Base-by-base conservation (phyloP, 1,140 invertebrate genomes). In the Achatina immaculata region DNA sequence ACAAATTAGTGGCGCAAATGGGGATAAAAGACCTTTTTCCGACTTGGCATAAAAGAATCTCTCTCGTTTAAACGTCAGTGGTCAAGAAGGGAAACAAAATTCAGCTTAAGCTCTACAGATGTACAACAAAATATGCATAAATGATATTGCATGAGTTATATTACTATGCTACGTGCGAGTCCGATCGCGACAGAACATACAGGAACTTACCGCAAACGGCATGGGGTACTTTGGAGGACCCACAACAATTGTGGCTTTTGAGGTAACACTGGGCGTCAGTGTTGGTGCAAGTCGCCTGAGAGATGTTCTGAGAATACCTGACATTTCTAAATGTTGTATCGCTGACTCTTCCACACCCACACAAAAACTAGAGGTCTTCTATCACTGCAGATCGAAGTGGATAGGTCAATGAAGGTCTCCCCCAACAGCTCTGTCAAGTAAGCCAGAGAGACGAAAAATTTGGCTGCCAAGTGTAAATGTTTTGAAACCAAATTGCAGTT, bases 221-320 rank as follows among this genome's bases (percentile, higher is more conserved):
- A 45, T 6, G 3, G 69, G 69, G 28, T 72, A 7, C n/a, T 45
- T 72, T 34, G 69, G 69, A 3, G 69, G 69, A 9, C 69, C 69
- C 21, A 40, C 34, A 45, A 72, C 11, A 45, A 72, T 3, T 9
- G 69, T 43, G 38, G 69, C 69, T 45, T 72, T 72, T 45, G 34
- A 42, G 34, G n/a, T 45, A n/a, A 72, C 42, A 34, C 43, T 72
- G 14, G 38, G 14, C 7, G 36, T 36, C 38, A 72, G 19, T 14
- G 21, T 28, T 3, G 69, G 69, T 42, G 28, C 69, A 45, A 72
- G 42, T 14, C 42, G 34, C 16, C 40, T 72, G 11, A 72, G n/a
- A 45, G 69, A 72, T 14, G 19, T 4, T 72, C 42, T 72, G 21
- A 72, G 36, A 21, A 72, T 36, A 24, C 69, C 42, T 43, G 69